phyloP scores from a whole-genome alignment of 2,797 vertebrate species.

The Distichodus sexfasciatus region DNA sequence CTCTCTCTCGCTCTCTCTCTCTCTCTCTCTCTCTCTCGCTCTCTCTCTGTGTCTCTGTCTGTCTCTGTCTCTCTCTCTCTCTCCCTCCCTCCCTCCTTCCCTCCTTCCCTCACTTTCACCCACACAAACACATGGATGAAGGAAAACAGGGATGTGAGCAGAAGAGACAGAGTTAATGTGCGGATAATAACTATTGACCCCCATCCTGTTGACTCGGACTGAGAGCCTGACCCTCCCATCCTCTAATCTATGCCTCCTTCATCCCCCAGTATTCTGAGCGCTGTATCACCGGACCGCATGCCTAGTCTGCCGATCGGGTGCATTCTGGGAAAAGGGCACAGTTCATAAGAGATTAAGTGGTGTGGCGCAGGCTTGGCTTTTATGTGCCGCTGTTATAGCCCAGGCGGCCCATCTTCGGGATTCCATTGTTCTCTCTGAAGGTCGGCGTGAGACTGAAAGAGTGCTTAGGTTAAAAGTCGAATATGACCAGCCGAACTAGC shows the following conservation, averaged over 20 bases:
- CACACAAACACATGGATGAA: no score
- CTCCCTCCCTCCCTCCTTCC: background rate
- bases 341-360: conserved; percentile 4
- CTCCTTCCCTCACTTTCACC: no score
- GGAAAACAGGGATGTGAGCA: background rate
- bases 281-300: background rate
- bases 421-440: background rate
- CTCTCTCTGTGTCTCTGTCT: no score
- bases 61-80: no score
- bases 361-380: background rate
- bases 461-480: background rate
- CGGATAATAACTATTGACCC: conserved; percentile 15
- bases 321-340: conserved; percentile 5
- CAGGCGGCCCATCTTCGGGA: background rate
- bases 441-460: background rate
- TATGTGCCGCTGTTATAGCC: background rate
- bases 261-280: background rate
- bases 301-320: background rate
- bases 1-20: no score
- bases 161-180: background rate
- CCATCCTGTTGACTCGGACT: background rate
- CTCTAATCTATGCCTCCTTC: background rate
- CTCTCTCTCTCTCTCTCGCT: no score
- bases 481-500: background rate
- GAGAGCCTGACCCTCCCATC: background rate